Conservation (phyloP, 2,797 vertebrate genomes). For the Lagorchestes hirsutus region DNA sequence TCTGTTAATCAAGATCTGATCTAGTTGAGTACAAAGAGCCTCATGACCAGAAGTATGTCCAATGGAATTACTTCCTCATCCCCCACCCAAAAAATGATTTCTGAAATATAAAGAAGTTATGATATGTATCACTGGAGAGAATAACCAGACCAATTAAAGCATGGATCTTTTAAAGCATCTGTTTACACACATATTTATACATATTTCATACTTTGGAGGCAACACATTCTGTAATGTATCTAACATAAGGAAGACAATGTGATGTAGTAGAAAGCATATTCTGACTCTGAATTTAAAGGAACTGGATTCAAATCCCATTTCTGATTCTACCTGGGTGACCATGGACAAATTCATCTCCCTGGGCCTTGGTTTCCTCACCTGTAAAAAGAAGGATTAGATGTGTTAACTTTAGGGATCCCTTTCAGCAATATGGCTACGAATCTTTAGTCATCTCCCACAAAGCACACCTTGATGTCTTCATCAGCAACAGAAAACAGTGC, state of each 20-base stretch:
- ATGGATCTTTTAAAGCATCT: not conserved
- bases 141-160: not conserved
- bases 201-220: not conserved
- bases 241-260: not conserved
- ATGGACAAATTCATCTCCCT: not conserved
- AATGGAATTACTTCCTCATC: not conserved
- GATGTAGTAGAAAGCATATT: not conserved
- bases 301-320: not conserved
- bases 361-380: not conserved
- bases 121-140: not conserved
- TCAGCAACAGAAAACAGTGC: not conserved
- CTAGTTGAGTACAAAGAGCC: not conserved
- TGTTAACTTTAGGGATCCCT: not conserved
- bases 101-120: not conserved
- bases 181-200: not conserved
- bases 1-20: not conserved
- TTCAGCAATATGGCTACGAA: not conserved
- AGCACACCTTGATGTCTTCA: not conserved
- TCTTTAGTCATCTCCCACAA: not conserved
- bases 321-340: not conserved
- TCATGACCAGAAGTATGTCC: not conserved
- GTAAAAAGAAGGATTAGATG: not conserved
- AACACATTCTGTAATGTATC: not conserved
- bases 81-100: not conserved
- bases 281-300: not conserved